Conservation (phyloP, 1,140 invertebrate species). For the Kradibia gibbosae region DNA sequence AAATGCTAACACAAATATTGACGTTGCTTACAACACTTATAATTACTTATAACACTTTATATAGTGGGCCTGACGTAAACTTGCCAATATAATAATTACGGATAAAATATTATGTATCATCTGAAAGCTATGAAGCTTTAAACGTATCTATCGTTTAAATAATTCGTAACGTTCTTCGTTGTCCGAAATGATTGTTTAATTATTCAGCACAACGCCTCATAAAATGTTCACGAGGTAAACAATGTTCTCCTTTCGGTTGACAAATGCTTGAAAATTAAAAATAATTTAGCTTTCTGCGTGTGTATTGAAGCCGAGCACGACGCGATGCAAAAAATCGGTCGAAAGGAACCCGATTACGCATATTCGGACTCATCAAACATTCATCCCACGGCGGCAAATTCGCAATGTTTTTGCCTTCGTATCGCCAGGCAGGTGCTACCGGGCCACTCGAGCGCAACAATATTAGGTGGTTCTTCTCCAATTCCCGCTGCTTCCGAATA, state of each 20-base stretch:
- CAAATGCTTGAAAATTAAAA: background rate
- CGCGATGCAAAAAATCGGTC: background rate
- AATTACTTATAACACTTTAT: no score
- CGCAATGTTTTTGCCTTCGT: background rate
- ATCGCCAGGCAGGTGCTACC: slow-evolving; percentile 22
- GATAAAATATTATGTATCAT: no score
- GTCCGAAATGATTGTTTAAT: no score
- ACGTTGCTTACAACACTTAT: no score
- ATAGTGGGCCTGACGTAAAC: no score
- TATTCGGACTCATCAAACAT: background rate
- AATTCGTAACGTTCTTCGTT: no score
- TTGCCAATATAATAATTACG: no score
- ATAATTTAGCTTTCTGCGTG: background rate
- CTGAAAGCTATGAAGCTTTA: no score
- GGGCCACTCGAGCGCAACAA: slow-evolving; percentile 25
- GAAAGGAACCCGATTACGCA: background rate
- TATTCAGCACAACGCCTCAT: no score
- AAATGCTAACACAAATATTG: no score
- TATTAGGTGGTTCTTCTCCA: slow-evolving; percentile 33
- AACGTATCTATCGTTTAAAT: no score
- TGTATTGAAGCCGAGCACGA: background rate
- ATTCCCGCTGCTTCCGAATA: slow-evolving; percentile 2
- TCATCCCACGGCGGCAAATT: background rate
- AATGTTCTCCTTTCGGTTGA: background rate
- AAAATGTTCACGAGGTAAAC: no score